Evolutionary conservation across 2,888 invertebrate species (phyloP), one percentile per base, ranked within the genome.

Genomic region (Endotricha flammealis): DNA sequence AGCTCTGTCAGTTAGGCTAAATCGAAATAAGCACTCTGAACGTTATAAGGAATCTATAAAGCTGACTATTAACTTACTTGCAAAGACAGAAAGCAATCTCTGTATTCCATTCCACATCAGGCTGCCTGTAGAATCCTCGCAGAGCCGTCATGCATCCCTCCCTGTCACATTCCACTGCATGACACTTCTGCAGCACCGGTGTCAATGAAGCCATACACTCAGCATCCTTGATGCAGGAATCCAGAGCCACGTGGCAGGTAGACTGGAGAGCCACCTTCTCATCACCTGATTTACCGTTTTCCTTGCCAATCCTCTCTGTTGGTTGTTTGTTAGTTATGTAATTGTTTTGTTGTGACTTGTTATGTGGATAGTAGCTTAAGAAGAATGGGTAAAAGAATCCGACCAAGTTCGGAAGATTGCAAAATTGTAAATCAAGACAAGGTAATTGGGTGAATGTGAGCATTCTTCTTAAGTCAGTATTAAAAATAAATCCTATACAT

Each of bases 1-100:
- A n/a, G n/a, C n/a, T n/a, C n/a, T n/a, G n/a, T n/a, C n/a, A n/a
- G n/a, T n/a, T n/a, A n/a, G n/a, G n/a, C n/a, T n/a, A n/a, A n/a
- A n/a, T n/a, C n/a, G n/a, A n/a, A n/a, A n/a, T n/a, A n/a, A n/a
- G n/a, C n/a, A n/a, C n/a, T n/a, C n/a, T n/a, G n/a, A n/a, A n/a
- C n/a, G n/a, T n/a, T n/a, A n/a, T 24, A 16, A 10, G 10, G n/a
- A 24, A 10, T 33, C 11, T 12, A 3, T 17, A 29, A 29, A 27
- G 22, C 3, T 12, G 24, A 16, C 2, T 16, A 1, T 16, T 1
- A 12, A 90, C 93, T 91, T 82, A 95, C 96, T 93, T 95, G 95
- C 96, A 96, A 42, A 96, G 89, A 73, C 96, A 96, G 83, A 96
- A 96, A 53, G 96, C 96, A 57, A 96, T 93, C 78, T 96, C 96